phyloP scores from a whole-genome alignment of 2,113 vertebrate species.

The Spheniscus mendiculus region DNA sequence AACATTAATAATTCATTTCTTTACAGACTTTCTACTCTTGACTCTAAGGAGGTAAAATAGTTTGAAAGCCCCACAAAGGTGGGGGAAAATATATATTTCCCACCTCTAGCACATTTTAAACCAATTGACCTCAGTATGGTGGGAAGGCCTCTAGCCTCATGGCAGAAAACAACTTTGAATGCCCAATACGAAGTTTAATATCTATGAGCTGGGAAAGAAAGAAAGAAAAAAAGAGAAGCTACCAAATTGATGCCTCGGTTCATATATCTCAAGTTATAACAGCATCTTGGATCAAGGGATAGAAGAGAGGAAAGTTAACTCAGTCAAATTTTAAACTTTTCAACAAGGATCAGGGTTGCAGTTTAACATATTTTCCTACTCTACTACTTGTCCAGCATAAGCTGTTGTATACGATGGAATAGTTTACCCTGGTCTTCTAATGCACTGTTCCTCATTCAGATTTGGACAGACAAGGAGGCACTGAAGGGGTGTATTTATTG shows the following conservation, averaged over 20 bases:
- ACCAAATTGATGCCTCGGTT: background rate
- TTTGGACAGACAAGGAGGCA: background rate
- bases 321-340: background rate
- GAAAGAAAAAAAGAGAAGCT: background rate
- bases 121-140: constrained; percentile 42
- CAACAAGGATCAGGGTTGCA: background rate
- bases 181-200: constrained; percentile 4
- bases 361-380: background rate
- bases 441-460: background rate
- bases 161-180: constrained; percentile 29
- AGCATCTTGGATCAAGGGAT: background rate
- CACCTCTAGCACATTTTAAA: constrained; percentile 50
- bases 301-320: background rate
- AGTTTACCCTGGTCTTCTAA: no score
- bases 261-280: background rate
- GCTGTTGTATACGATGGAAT: no score
- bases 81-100: constrained; percentile 15
- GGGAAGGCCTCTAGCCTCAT: background rate
- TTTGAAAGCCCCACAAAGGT: constrained; percentile 59
- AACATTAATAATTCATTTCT: constrained; percentile 79
- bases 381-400: background rate
- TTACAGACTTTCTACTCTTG: constrained; percentile 60
- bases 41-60: constrained; percentile 49
- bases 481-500: background rate
- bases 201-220: background rate